Evolutionary conservation across 2,888 invertebrate genomes (phyloP), one percentile per base, ranked within the genome.

Genomic region (Melitaea athalia): DNA sequence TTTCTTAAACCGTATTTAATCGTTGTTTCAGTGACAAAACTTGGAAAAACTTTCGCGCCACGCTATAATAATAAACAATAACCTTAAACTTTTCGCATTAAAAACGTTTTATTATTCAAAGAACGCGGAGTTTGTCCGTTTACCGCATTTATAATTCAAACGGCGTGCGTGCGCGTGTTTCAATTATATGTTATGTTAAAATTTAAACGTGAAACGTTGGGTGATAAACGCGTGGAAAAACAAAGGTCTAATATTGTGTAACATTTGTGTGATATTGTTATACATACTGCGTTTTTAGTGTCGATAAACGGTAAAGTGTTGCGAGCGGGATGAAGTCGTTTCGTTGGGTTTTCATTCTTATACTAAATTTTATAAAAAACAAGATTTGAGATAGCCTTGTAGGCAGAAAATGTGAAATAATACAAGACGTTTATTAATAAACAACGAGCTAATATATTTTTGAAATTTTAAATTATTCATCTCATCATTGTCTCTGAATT

Each of bases 141-240:
- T 80, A 78, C 75, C 76, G 75, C 72, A 81, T 86, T 85, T 83
- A 78, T 78, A 78, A 86, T 87, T 81, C 86, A 80, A 74, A 74
- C 74, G 69, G 75, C 79, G 84, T 78, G 69, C 60, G 69, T 74
- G 81, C 78, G 81, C 85, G 84, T 82, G 85, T 85, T 86, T 84
- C 85, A 85, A 86, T 86, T 86, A 86, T 80, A 85, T 76, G 76
- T 73, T 73, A 72, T 70, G 69, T 67, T 68, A 67, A 68, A 75
- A 77, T 78, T 72, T 76, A 77, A 77, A 75, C 47, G 47, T 33
- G 49, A 47, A 64, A 60, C 47, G 47, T 47, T 33, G 47, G 12
- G 60, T 14, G 60, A 60, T 60, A 60, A 38, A 60, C 60, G 47
- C 8, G 15, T 6, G 14, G 42, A 45, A 60, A 60, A 60, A 60